These are phyloP conservation scores for Halcyon malimbica DNA, from an alignment of 2,113 vertebrate species.

Conservation along the genomic window DNA sequence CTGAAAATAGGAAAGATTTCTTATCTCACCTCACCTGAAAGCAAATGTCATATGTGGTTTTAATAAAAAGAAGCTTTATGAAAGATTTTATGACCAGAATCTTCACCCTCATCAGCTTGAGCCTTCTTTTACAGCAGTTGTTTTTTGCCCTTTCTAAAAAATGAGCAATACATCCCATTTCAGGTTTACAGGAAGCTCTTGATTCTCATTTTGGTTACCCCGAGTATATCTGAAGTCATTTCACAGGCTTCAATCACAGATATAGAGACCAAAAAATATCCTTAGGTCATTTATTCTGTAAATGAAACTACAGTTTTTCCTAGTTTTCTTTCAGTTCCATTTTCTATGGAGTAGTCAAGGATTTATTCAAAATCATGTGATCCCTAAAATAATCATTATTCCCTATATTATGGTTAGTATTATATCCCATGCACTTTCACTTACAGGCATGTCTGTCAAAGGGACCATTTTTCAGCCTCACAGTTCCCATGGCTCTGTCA, in stretches of 20 bases:
- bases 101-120: not conserved
- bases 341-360: conserved; percentile 74
- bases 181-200: conserved; percentile 24
- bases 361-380: conserved; percentile 83
- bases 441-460: conserved; percentile 83
- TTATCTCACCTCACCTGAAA: conserved; percentile 9
- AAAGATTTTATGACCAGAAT: conserved; percentile 17
- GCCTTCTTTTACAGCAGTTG: not conserved
- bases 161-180: conserved; percentile 41
- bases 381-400: conserved; percentile 85
- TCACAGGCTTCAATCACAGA: conserved; percentile 1
- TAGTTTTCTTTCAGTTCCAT: conserved; percentile 68
- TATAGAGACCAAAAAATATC: conserved; percentile 16
- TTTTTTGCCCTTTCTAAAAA: conserved; percentile 41
- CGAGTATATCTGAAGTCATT: not conserved
- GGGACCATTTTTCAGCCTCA: conserved; percentile 82
- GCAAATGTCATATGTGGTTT: not conserved
- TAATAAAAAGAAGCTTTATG: conserved; percentile 29
- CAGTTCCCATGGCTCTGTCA: conserved; percentile 83
- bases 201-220: conserved; percentile 3
- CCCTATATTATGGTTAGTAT: conserved; percentile 78
- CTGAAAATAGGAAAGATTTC: not conserved
- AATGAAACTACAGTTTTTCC: conserved; percentile 66
- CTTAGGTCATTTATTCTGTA: conserved; percentile 65
- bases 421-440: conserved; percentile 78